A percentile compares a stretch with the other conserved stretches of the same genome.
Evolutionary conservation across 2,888 invertebrate species (phyloP).

Genomic region (Xestia ashworthii): DNA sequence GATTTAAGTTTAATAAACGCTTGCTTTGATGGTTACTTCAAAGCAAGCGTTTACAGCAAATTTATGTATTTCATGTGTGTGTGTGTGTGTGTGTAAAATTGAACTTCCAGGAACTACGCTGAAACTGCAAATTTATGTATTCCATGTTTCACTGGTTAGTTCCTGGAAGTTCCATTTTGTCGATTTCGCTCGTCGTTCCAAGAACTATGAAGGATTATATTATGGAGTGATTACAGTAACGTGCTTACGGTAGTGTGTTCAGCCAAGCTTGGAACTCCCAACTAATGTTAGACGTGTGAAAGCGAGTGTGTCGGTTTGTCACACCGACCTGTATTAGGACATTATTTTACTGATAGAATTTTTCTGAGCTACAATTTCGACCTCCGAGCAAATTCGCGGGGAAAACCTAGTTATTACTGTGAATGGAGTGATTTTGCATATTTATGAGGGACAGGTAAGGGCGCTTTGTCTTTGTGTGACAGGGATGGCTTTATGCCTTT

Average conservation of each 20-base stretch:
- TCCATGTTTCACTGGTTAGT: neutral
- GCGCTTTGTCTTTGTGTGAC: constrained; percentile 13
- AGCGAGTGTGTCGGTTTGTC: neutral
- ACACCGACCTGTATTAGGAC: neutral
- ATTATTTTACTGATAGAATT: neutral
- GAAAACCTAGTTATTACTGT: neutral
- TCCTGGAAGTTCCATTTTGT: constrained; percentile 2
- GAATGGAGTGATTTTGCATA: constrained; percentile 29
- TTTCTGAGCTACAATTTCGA: neutral
- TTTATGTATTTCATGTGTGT: too few species aligned
- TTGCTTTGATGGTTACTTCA: neutral
- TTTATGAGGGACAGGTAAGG: constrained; percentile 11
- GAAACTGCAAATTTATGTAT: too few species aligned
- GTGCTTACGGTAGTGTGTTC: neutral
- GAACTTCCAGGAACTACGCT: too few species aligned
- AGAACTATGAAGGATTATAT: neutral
- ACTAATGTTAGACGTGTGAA: neutral
- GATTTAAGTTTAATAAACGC: neutral
- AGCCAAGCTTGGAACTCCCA: neutral
- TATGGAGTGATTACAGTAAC: constrained; percentile 11
- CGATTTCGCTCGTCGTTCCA: constrained; percentile 6
- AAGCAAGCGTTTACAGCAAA: too few species aligned
- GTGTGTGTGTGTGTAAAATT: too few species aligned
- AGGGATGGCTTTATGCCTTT: neutral
- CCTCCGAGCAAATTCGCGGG: neutral